Conservation (phyloP, 1,140 invertebrate species). For the Coptotermes formosanus region DNA sequence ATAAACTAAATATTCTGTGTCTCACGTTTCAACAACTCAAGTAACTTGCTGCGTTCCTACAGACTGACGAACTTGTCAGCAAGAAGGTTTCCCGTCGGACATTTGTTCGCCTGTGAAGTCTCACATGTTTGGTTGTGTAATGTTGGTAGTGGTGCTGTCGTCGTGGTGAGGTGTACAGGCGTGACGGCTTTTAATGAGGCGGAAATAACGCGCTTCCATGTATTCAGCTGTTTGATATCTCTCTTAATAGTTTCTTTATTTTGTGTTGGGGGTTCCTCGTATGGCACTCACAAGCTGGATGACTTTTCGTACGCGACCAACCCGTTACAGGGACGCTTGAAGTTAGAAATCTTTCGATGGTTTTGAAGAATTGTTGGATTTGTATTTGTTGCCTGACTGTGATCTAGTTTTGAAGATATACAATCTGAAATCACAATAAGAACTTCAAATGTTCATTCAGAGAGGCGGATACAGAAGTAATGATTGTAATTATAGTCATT, state of each 20-base stretch:
- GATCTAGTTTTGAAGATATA: too few species aligned
- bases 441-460: too few species aligned
- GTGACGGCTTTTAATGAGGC: background rate
- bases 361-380: too few species aligned
- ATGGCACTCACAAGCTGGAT: background rate
- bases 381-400: too few species aligned
- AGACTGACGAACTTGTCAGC: too few species aligned
- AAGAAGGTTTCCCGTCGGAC: too few species aligned
- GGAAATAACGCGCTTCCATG: background rate
- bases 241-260: background rate
- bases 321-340: background rate
- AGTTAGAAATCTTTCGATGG: background rate
- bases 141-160: background rate
- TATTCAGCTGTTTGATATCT: background rate
- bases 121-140: background rate
- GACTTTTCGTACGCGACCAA: background rate
- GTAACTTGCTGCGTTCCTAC: too few species aligned
- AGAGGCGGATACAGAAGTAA: too few species aligned
- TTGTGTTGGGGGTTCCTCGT: background rate
- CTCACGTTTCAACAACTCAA: too few species aligned
- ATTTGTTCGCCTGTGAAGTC: background rate
- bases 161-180: slow-evolving; percentile 1
- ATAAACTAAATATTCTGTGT: too few species aligned
- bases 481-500: too few species aligned
- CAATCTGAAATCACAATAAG: too few species aligned